These are phyloP conservation scores for Halichoerus grypus DNA, from an alignment of 2,113 vertebrate genomes.

Conservation along the genomic window DNA sequence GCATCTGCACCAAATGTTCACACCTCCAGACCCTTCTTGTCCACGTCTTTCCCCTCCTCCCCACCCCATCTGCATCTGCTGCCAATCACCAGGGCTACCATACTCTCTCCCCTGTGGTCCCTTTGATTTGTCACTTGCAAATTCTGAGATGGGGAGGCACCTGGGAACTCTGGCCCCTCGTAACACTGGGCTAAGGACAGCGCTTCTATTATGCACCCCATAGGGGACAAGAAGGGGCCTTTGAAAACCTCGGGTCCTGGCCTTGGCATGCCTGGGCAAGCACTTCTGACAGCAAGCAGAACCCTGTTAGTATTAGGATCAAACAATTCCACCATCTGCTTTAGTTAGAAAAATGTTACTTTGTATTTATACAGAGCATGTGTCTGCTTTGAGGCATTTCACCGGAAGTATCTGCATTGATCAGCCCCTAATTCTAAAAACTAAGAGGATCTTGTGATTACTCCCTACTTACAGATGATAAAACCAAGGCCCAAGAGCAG, in stretches of 20 bases:
- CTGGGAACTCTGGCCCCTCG: background rate
- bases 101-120: background rate
- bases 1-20: background rate
- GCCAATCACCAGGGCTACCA: background rate
- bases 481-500: background rate
- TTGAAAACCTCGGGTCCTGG: background rate
- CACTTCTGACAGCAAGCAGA: background rate
- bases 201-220: background rate
- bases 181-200: background rate
- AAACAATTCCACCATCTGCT: background rate
- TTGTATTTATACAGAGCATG: background rate
- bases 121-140: background rate
- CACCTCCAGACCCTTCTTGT: background rate
- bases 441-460: background rate
- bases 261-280: background rate
- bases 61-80: background rate
- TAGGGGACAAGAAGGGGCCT: background rate
- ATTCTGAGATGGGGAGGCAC: background rate
- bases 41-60: fast-evolving
- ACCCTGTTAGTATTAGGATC: background rate
- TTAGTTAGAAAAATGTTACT: background rate
- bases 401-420: background rate
- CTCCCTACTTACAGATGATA: background rate
- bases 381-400: background rate
- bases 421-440: background rate